A percentile compares a stretch with the other conserved stretches of the same genome.
phyloP scores from a whole-genome alignment of 2,113 vertebrate genomes.

The Nycticebus coucang region DNA sequence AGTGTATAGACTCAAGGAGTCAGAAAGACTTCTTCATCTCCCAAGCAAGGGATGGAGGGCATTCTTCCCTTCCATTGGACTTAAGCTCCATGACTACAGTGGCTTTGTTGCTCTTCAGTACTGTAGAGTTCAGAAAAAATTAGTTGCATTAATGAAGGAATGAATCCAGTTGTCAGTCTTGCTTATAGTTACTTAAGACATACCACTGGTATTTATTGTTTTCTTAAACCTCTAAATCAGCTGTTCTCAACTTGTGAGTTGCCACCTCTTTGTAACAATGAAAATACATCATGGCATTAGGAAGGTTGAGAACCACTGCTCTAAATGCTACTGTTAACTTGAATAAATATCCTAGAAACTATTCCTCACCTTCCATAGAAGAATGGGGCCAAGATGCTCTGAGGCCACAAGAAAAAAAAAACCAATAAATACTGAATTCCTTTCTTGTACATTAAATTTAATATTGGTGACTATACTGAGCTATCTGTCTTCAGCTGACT shows the following conservation, averaged over 20 bases:
- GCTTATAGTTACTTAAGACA: conserved; percentile 49
- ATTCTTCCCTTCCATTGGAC: conserved; percentile 39
- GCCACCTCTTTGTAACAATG: no score
- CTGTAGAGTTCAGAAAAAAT: not conserved
- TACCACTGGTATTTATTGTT: conserved; percentile 39
- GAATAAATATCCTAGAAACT: conserved; percentile 53
- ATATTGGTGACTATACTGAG: conserved; percentile 17
- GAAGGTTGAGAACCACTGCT: no score
- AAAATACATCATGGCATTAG: no score
- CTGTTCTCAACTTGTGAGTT: no score
- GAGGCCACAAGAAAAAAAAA: conserved; percentile 5
- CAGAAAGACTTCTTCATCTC: conserved; percentile 58
- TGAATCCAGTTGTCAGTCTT: conserved; percentile 34
- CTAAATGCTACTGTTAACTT: conserved; percentile 27
- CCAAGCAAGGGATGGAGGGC: not conserved
- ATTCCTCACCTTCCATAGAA: not conserved
- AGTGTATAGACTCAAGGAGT: conserved; percentile 27
- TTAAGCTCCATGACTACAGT: not conserved
- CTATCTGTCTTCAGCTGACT: conserved; percentile 22
- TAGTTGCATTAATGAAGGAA: conserved; percentile 47
- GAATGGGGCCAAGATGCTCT: not conserved
- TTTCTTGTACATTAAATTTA: conserved; percentile 45
- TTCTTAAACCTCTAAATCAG: not conserved
- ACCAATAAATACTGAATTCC: not conserved
- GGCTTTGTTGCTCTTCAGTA: conserved; percentile 33